Conservation (phyloP, 2,888 invertebrate genomes). For the Gortyna flavago region DNA sequence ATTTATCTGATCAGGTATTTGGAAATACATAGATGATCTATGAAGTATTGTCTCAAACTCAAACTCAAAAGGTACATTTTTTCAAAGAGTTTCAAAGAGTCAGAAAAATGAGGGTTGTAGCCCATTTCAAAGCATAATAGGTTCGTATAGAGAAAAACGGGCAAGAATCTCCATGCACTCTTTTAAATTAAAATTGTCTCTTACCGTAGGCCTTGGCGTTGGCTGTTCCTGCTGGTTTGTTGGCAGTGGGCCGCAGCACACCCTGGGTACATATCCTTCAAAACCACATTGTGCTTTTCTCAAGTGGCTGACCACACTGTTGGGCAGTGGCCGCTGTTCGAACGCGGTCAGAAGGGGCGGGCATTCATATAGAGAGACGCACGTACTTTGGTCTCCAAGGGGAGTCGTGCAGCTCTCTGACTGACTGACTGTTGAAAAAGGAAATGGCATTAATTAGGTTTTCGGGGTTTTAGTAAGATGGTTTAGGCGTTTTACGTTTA, state of each 20-base stretch:
- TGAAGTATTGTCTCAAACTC: background rate
- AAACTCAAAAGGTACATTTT: too few species aligned
- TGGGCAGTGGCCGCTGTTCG: slow-evolving; percentile 81
- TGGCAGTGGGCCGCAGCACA: slow-evolving; percentile 89
- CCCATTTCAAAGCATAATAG: background rate
- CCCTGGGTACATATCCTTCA: slow-evolving; percentile 83
- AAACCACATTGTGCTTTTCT: slow-evolving; percentile 90
- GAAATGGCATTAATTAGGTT: background rate
- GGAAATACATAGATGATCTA: background rate
- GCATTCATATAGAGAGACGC: slow-evolving; percentile 88
- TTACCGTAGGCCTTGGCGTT: slow-evolving; percentile 67
- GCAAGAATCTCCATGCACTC: background rate
- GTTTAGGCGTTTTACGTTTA: too few species aligned
- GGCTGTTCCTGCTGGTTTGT: slow-evolving; percentile 27
- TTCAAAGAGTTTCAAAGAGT: background rate
- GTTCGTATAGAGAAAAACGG: background rate
- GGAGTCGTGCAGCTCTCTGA: slow-evolving; percentile 83
- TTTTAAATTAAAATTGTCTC: slow-evolving; percentile 17
- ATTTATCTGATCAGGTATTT: background rate
- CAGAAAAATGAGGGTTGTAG: background rate
- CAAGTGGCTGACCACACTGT: slow-evolving; percentile 80
- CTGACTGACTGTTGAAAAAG: slow-evolving; percentile 72
- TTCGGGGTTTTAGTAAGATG: too few species aligned
- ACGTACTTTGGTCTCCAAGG: slow-evolving; percentile 80
- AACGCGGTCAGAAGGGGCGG: slow-evolving; percentile 80